Percentiles rank a stretch among this genome's conserved stretches.
These are phyloP conservation scores for Hybos culiciformis DNA, from an alignment of 2,888 invertebrate genomes.

Conservation along the genomic window DNA sequence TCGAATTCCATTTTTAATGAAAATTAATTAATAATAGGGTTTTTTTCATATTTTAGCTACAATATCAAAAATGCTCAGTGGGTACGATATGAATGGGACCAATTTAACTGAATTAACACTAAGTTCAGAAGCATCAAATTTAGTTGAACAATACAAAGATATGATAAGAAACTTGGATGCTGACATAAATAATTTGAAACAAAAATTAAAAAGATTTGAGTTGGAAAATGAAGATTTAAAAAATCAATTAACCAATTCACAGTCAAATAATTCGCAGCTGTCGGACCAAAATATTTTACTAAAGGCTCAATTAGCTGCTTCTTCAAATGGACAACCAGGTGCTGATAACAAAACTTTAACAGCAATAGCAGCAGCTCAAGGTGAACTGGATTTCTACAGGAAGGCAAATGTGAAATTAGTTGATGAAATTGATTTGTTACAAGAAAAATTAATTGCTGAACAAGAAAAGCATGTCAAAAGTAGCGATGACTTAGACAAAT, in stretches of 20 bases:
- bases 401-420: slow-evolving; percentile 17
- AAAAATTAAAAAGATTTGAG: slow-evolving; percentile 22
- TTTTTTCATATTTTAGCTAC: slow-evolving; percentile 28
- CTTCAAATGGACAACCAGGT: slow-evolving; percentile 3
- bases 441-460: slow-evolving; percentile 21
- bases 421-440: slow-evolving; percentile 25
- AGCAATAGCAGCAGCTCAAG: slow-evolving; percentile 2
- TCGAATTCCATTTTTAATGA: slow-evolving; percentile 5
- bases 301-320: slow-evolving; percentile 53
- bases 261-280: slow-evolving; percentile 56
- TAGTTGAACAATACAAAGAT: slow-evolving; percentile 63
- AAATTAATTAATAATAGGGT: neutral
- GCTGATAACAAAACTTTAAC: neutral
- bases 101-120: slow-evolving; percentile 38
- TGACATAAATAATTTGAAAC: slow-evolving; percentile 38
- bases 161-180: slow-evolving; percentile 83
- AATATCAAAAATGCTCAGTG: slow-evolving; percentile 41
- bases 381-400: neutral
- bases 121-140: slow-evolving; percentile 31
- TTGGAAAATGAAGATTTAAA: slow-evolving; percentile 25
- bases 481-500: slow-evolving; percentile 42
- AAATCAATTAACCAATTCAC: slow-evolving; percentile 49
- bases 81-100: slow-evolving; percentile 37
- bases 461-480: slow-evolving; percentile 19
- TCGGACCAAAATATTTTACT: slow-evolving; percentile 77